Base-by-base conservation (phyloP, 2,797 vertebrate genomes). In the Phataginus tetradactyla region DNA sequence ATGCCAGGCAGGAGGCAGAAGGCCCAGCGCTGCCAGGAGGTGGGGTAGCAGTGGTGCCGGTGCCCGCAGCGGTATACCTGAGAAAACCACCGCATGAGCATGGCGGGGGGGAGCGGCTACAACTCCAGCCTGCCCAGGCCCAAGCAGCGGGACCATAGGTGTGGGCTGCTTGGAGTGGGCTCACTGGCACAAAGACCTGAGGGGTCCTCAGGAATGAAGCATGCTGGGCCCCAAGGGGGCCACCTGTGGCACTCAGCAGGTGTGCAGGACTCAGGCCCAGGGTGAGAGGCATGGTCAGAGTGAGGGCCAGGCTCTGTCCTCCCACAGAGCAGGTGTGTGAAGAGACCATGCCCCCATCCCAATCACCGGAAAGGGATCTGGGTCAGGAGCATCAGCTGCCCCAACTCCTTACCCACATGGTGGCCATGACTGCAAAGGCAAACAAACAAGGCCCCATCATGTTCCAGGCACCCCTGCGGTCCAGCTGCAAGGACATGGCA, bases 381-480 rank as follows among this genome's bases (percentile, higher is more conserved):
- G 45, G 77, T 59, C 64, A 71, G 45, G 39, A 61, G 20, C 1
- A 0, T 32, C 34, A 10, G 18, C 61, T 11, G 20, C 34, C 39
- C 55, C 2, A 15, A 20, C 21, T 86, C 94, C 99, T 98, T 98
- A 99, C 99, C 99, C 99, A 99, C 0, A 98, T 98, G 51, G 97
- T 89, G 9, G 98, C 96, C 98, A 99, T 98, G 96, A 99, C 86
- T 80, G 98, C 0, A 0, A 99, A 96, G 91, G 99, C 99, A 13
- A 99, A 99, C 63, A 99, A 98, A 93, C 99, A 98, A 20, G 99
- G 99, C 27, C 99, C 99, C 98, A 99, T 98, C 98, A 99, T 98
- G 98, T 99, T 99, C 99, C 99, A 99, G 96, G 99, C 98, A 5
- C 99, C 99, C 93, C 99, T 99, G 69, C 99, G 99, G 98, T 99